Conservation (phyloP, 2,113 vertebrate species). For the Oostethus manadensis region DNA sequence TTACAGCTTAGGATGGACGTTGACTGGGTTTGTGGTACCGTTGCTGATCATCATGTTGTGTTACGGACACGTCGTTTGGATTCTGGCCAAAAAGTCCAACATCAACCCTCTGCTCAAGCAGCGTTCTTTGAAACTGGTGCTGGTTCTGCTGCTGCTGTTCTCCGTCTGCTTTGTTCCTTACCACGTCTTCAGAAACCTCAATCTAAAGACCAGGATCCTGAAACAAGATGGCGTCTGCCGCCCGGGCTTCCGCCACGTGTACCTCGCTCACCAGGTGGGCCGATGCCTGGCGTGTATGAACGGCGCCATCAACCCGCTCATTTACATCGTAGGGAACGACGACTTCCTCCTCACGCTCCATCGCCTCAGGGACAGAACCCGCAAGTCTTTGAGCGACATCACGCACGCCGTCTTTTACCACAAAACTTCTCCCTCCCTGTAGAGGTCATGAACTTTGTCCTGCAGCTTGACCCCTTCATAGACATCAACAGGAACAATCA, state of each 20-base stretch:
- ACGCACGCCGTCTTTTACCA: constrained; percentile 22
- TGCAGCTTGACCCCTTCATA: no score
- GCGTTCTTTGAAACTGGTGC: constrained; percentile 68
- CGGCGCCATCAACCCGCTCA: constrained; percentile 76
- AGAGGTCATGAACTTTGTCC: no score
- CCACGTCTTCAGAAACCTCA: constrained; percentile 75
- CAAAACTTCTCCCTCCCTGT: not conserved
- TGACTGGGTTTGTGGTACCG: constrained; percentile 71
- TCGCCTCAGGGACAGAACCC: not conserved
- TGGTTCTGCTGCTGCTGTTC: constrained; percentile 71
- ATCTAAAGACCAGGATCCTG: constrained; percentile 64
- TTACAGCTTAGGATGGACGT: constrained; percentile 61
- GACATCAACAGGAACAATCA: no score
- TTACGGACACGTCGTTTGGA: constrained; percentile 71
- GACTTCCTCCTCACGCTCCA: constrained; percentile 52
- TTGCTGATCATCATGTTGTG: constrained; percentile 70
- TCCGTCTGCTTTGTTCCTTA: constrained; percentile 80
- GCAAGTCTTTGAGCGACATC: constrained; percentile 22
- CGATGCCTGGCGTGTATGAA: constrained; percentile 75
- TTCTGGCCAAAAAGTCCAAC: constrained; percentile 60
- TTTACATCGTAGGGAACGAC: constrained; percentile 71
- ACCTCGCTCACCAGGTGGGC: constrained; percentile 76
- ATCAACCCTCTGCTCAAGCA: constrained; percentile 63
- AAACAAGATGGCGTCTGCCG: constrained; percentile 53
- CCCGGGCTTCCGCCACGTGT: constrained; percentile 47